Percentiles rank a stretch among this genome's conserved stretches.
Evolutionary conservation across 1,140 invertebrate species (phyloP).

Genomic region (Tetragnatha versicolor): DNA sequence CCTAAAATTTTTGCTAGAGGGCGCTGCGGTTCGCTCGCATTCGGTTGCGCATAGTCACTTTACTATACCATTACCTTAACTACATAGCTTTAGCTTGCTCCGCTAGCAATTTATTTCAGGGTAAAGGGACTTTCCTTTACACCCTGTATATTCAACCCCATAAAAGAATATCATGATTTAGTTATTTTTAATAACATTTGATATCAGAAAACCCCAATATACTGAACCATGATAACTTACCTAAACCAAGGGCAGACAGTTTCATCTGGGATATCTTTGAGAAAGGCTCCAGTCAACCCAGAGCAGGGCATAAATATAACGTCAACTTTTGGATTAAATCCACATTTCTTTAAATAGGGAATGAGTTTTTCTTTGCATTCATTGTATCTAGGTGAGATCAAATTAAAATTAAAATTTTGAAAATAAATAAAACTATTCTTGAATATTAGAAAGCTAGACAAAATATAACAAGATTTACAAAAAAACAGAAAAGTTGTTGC

Average conservation of each 20-base stretch:
- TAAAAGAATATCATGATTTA: too few species aligned
- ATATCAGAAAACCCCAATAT: too few species aligned
- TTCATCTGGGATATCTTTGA: conserved; percentile 80
- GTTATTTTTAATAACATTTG: too few species aligned
- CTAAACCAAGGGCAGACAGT: conserved; percentile 89
- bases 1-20: too few species aligned
- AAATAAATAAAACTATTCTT: background rate
- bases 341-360: conserved; percentile 95
- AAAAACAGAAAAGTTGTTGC: conserved; percentile 25
- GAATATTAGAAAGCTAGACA: background rate
- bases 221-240: conserved; percentile 57
- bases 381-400: conserved; percentile 65
- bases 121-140: too few species aligned
- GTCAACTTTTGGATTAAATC: conserved; percentile 97
- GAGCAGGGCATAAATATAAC: conserved; percentile 97
- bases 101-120: too few species aligned
- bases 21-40: too few species aligned
- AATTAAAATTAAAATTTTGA: background rate
- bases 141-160: too few species aligned
- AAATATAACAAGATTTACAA: background rate
- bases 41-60: too few species aligned
- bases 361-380: conserved; percentile 91
- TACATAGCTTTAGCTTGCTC: too few species aligned
- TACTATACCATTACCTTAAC: too few species aligned
- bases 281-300: conserved; percentile 90